Base-by-base conservation (phyloP, 2,888 invertebrate species). In the Melangyna quadrimaculata region DNA sequence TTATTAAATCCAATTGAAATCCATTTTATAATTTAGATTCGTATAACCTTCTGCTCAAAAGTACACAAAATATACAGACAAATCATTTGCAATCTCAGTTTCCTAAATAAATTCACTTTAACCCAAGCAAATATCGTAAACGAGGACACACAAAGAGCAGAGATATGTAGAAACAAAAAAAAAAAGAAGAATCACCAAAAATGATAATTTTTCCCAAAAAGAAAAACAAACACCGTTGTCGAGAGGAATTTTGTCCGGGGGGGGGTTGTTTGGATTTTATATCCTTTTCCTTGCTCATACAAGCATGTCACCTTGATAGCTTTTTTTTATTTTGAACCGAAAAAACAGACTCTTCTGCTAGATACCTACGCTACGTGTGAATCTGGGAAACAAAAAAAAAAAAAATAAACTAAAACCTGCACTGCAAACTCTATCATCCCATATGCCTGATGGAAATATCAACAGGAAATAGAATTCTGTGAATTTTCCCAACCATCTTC, bases 391-490 rank as follows among this genome's bases (percentile, higher is more conserved):
- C 59, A 17, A 4, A 61, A 59, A 17, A 0, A 14, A 63, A 19
- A 22, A 2, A 40, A n/a, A 35, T 14, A 37, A 37, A 19, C 4
- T 2, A n/a, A 43, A 40, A 27, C 37, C 19, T 61, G 48, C 57
- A 43, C 45, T 51, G 17, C 12, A 37, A 35, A 57, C 17, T 10
- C 35, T 12, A 24, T 22, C 37, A 37, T 37, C 32, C 55, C 59
- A 59, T 37, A 24, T 59, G 37, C 3, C 43, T 37, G 24, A 67
- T 43, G 45, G 35, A 71, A 72, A 78, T 67, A 82, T 78, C 78
- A 82, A 82, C 72, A 82, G 78, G 72, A 77, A 82, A 77, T 82
- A 67, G 73, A 73, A 77, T 73, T 78, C 55, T 61, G 69, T 61
- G 78, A 73, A 55, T 73, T 78, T 61, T 61, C 53, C 43, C 37